phyloP scores from a whole-genome alignment of 30 jellyfish, hydroid and myxozoan genomes.

The Nemopilema nomurai region DNA sequence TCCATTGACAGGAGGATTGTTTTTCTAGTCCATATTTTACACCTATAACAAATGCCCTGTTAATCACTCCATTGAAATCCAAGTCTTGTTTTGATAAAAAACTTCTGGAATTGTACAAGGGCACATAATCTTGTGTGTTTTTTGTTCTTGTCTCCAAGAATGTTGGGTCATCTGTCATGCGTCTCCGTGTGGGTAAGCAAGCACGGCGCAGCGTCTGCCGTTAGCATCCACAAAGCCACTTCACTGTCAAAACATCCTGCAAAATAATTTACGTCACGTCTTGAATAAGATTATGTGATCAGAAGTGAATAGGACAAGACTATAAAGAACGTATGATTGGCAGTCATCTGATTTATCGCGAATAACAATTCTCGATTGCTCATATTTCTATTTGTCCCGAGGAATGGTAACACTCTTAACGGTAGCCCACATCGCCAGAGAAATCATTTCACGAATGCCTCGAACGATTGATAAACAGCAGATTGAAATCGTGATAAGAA shows the following conservation, averaged over 20 bases:
- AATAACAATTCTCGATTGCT: background rate
- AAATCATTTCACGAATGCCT: background rate
- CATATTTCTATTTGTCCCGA: background rate
- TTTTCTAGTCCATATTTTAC: background rate
- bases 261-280: background rate
- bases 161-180: slow-evolving; percentile 21
- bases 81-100: slow-evolving; percentile 13
- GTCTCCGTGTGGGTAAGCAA: background rate
- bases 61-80: background rate
- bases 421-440: background rate
- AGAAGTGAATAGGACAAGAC: background rate
- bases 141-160: slow-evolving; percentile 16
- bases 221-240: background rate
- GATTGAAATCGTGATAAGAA: too few species aligned
- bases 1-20: background rate
- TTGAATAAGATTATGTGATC: background rate
- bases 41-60: background rate
- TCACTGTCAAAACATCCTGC: background rate
- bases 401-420: background rate
- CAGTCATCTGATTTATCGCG: background rate
- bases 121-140: slow-evolving; percentile 6
- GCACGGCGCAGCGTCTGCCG: background rate
- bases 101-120: background rate
- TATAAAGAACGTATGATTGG: background rate
- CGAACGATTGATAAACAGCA: too few species aligned